Base-by-base conservation (phyloP, 2,888 invertebrate species). In the Nematopogon swammerdamellus region DNA sequence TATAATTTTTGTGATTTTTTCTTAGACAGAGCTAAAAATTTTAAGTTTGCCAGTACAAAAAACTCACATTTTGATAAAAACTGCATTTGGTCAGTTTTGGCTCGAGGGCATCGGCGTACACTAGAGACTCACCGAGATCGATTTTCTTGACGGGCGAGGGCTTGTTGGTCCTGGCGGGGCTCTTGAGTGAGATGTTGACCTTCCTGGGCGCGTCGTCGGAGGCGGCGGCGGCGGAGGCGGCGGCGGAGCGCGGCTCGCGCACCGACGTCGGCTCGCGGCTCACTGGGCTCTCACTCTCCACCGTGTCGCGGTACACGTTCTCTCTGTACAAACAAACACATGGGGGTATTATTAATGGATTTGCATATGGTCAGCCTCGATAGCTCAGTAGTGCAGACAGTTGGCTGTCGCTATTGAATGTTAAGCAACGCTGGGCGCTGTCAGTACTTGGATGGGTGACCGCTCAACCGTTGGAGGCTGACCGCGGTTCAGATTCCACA, bases 281-380 rank as follows among this genome's bases (percentile, higher is more conserved):
- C 51, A 70, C 71, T 3, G 70, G 69, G 5, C 67, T 66, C 47
- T 64, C 62, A 18, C 66, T 63, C 42, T 72, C 72, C 53, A 65
- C 59, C 1, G 71, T 71, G 56, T 84, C 84, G 45, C 76, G 76
- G 62, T 84, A 83, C 45, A 83, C 82, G 58, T 77, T 77, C 56
- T 81, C 80, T 59, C 80, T 80, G 63, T n/a, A n/a, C n/a, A n/a
- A n/a, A 0, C 57, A 51, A n/a, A n/a, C 18, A 47, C 16, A 44
- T 18, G 25, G 2, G 18, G 8, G 14, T 3, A 43, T 17, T 17
- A 48, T 48, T 16, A 6, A 25, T 47, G 14, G 14, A 16, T 8
- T 8, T 14, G 11, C 16, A 16, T 6, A 43, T 14, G 17, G 10
- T 45, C 16, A 45, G 17, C 18, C 3, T n/a, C 25, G 25, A 6